Base-by-base conservation (phyloP, 2,888 invertebrate genomes). In the Athetis lepigone region DNA sequence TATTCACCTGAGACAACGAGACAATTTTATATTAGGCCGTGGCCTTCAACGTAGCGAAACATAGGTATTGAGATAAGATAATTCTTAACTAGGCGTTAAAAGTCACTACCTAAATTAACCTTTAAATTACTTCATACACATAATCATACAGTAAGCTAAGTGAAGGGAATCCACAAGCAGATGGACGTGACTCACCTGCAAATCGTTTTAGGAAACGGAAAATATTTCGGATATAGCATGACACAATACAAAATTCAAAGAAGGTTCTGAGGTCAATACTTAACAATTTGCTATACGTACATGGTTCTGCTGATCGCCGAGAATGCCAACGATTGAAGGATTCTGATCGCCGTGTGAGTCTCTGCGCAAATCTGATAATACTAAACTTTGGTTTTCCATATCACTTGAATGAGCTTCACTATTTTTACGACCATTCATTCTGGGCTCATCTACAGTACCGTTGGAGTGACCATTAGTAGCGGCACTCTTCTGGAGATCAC, bases 251-350 rank as follows among this genome's bases (percentile, higher is more conserved):
- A 58, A 60, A 67, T 75, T 64, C 63, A 70, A 71, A 68, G 59
- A 73, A 64, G 65, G 67, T 59, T 60, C 51, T 46, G 60, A 72
- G 61, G 58, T 70, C 58, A 66, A 69, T 55, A 57, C 40, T 52
- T 43, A 37, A 59, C 25, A 61, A 61, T 68, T 52, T 49, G 52
- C 46, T 19, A 76, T 89, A 93, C 95, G 69, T 95, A 95, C 95
- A 89, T 95, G 91, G 81, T 90, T 92, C 57, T 95, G 95, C 80
- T 95, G 95, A 73, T 92, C 95, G 61, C 95, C 95, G 37, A 96
- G 90, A 79, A 95, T 95, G 60, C 95, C 95, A 51, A 95, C 93
- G 73, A 95, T 95, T 54, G 93, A 95, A 50, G 93, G 90, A 75
- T 90, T 94, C 70, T 92, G 92, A 39, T 92, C 92, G 43, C 90